These are phyloP conservation scores for Eristalinus aeneus DNA, from an alignment of 2,888 invertebrate genomes.

Conservation along the genomic window DNA sequence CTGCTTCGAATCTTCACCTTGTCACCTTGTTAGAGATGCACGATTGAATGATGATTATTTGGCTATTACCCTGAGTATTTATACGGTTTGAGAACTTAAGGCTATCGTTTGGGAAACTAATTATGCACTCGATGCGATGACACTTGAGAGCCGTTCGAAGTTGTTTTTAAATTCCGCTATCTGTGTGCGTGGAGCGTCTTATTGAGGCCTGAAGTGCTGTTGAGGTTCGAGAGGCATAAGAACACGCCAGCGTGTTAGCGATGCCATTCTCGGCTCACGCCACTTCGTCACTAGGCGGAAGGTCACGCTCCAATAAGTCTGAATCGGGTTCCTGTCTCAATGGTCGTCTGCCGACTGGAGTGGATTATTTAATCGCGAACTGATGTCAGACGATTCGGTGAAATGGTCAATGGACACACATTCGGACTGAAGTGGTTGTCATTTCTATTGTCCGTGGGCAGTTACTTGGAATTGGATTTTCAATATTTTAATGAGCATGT, in stretches of 20 bases:
- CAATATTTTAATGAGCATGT: not conserved
- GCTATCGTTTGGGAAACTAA: slow-evolving; percentile 27
- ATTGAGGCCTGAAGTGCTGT: slow-evolving; percentile 27
- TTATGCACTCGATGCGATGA: slow-evolving; percentile 29
- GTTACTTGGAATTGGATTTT: not conserved
- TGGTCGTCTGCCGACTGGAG: slow-evolving; percentile 35
- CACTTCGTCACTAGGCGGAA: slow-evolving; percentile 49
- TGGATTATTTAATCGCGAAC: slow-evolving; percentile 28
- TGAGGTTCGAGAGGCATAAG: slow-evolving; percentile 6
- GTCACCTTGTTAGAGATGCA: not conserved
- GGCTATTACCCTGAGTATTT: slow-evolving; percentile 48
- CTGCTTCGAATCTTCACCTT: not conserved
- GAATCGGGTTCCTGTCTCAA: slow-evolving; percentile 41
- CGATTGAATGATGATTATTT: slow-evolving; percentile 56
- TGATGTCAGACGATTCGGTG: slow-evolving; percentile 26
- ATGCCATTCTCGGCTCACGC: not conserved
- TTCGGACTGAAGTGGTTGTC: not conserved
- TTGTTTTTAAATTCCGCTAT: not conserved
- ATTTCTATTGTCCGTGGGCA: not conserved
- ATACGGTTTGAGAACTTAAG: slow-evolving; percentile 42
- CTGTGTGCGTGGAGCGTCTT: slow-evolving; percentile 26
- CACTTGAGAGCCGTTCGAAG: slow-evolving; percentile 36
- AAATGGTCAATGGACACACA: not conserved
- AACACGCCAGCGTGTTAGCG: slow-evolving; percentile 12
- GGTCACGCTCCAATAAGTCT: slow-evolving; percentile 36